These are phyloP conservation scores for Endotricha flammealis DNA, from an alignment of 2,888 invertebrate species.

Conservation along the genomic window DNA sequence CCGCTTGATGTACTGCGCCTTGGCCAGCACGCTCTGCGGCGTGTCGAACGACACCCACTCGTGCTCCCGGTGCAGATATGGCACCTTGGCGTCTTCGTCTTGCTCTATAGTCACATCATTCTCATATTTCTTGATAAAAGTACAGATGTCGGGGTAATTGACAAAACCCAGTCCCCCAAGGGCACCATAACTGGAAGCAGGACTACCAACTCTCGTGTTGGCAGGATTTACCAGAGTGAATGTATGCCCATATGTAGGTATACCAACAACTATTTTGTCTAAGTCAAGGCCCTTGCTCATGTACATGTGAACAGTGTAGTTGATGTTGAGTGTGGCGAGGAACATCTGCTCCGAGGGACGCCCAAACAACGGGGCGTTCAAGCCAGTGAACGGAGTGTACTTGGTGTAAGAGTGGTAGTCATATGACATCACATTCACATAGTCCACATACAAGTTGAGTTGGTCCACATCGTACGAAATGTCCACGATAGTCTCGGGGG, in stretches of 20 bases:
- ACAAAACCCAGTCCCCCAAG: slow-evolving; percentile 85
- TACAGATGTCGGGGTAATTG: slow-evolving; percentile 83
- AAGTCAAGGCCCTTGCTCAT: slow-evolving; percentile 84
- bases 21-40: slow-evolving; percentile 82
- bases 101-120: slow-evolving; percentile 71
- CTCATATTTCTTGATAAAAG: slow-evolving; percentile 75
- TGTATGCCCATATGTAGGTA: slow-evolving; percentile 93
- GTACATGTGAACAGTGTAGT: slow-evolving; percentile 90
- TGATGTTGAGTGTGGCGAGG: slow-evolving; percentile 86
- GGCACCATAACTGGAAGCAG: slow-evolving; percentile 83
- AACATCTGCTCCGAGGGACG: slow-evolving; percentile 79
- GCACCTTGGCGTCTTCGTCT: slow-evolving; percentile 84
- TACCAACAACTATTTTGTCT: slow-evolving; percentile 88
- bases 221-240: slow-evolving; percentile 82
- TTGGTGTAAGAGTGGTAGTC: slow-evolving; percentile 90
- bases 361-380: slow-evolving; percentile 89
- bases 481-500: slow-evolving; percentile 85
- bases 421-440: slow-evolving; percentile 94
- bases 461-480: slow-evolving; percentile 87
- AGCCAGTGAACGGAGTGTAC: slow-evolving; percentile 88
- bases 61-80: slow-evolving; percentile 82
- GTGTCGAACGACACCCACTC: slow-evolving; percentile 94
- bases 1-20: slow-evolving; percentile 81
- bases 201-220: slow-evolving; percentile 83
- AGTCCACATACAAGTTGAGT: slow-evolving; percentile 89